phyloP scores from a whole-genome alignment of 2,797 vertebrate species.

The Phylloscopus collybita region DNA sequence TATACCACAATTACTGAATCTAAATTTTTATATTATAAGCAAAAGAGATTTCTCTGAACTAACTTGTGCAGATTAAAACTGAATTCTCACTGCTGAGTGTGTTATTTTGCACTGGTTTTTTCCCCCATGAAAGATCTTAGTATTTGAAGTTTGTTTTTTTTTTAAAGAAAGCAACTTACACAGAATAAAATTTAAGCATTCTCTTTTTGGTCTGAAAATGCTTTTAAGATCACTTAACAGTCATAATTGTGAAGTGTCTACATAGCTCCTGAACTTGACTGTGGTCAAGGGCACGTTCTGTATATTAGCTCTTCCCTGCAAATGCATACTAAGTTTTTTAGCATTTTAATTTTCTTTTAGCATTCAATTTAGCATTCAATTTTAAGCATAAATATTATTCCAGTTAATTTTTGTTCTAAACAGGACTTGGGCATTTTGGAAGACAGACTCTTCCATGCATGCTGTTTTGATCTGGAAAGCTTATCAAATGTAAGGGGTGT shows the following conservation, averaged over 20 bases:
- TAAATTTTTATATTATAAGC: not conserved
- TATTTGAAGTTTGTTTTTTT: not conserved
- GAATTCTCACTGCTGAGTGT: not conserved
- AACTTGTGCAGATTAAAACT: not conserved
- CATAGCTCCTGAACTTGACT: not conserved
- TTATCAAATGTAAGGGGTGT: not conserved
- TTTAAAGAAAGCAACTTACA: not conserved
- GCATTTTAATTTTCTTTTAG: no score
- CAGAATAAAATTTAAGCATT: not conserved
- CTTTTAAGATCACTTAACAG: not conserved
- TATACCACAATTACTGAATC: not conserved
- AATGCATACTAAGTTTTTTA: not conserved
- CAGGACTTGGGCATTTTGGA: not conserved
- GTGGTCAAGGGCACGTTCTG: not conserved
- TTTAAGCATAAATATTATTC: not conserved
- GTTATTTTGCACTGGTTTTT: fast-evolving
- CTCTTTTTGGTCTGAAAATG: not conserved
- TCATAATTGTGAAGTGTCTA: not conserved
- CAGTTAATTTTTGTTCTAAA: not conserved
- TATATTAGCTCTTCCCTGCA: not conserved
- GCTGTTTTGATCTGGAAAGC: not conserved
- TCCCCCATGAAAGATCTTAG: not conserved
- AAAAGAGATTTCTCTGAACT: not conserved
- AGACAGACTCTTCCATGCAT: not conserved
- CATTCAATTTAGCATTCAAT: no score